Evolutionary conservation across 2,888 invertebrate genomes (phyloP).

Genomic region (Luperina testacea): DNA sequence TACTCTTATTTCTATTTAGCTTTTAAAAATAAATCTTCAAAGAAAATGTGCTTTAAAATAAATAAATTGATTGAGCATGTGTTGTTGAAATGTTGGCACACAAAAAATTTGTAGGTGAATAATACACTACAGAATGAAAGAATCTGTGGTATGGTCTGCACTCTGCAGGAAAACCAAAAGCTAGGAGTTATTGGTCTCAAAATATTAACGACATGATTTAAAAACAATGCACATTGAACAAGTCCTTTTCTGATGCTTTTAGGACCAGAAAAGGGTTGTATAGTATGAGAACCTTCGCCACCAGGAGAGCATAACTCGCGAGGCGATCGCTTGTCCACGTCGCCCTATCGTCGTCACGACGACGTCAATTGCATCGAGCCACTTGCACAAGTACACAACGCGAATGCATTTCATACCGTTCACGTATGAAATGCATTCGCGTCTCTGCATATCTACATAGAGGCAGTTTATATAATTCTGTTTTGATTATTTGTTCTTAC

Average conservation of each 20-base stretch:
- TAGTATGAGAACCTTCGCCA: slow-evolving; percentile 83
- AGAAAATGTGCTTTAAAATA: background rate
- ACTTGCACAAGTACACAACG: slow-evolving; percentile 71
- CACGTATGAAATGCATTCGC: too few relatives aligned
- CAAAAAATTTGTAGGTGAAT: background rate
- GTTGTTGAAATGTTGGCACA: background rate
- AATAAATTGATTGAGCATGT: background rate
- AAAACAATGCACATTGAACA: slow-evolving; percentile 70
- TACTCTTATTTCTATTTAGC: background rate
- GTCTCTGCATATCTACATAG: slow-evolving; percentile 3
- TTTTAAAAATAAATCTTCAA: background rate
- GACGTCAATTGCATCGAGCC: slow-evolving; percentile 73
- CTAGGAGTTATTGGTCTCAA: slow-evolving; percentile 30
- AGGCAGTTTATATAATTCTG: slow-evolving; percentile 17
- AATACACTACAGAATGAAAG: background rate
- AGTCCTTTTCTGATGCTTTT: slow-evolving; percentile 78
- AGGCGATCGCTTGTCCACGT: slow-evolving; percentile 74
- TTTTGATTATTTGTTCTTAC: slow-evolving; percentile 1
- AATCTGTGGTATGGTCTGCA: background rate
- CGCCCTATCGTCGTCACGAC: slow-evolving; percentile 74
- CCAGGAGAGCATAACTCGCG: slow-evolving; percentile 79
- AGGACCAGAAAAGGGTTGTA: slow-evolving; percentile 87
- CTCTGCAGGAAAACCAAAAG: background rate
- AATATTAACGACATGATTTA: slow-evolving; percentile 64
- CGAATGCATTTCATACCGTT: slow-evolving; percentile 45